Evolutionary conservation across 1,140 invertebrate genomes (phyloP), one percentile per base, ranked within the genome.

Genomic region (Caenorhabditis inopinata): DNA sequence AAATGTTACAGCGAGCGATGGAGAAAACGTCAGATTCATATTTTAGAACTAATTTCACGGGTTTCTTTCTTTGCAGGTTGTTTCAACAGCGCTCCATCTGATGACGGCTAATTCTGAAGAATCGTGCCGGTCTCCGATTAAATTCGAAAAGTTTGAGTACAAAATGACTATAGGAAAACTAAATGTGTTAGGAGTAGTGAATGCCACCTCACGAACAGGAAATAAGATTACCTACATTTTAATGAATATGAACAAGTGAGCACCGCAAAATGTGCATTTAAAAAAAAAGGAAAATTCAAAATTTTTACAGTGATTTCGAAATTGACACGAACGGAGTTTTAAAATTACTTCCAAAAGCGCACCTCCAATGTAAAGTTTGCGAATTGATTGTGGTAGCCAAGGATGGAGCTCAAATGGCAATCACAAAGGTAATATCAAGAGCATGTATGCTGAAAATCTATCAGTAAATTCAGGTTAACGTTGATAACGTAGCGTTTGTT

Each of bases 221-320:
- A 48, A 27, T 0, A 79, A 75, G 35, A 29, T 35, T 1, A 42
- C 29, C 16, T 79, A 68, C 35, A 79, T 68, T 23, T 27, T 79
- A 14, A 74, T 79, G 62, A 79, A 79, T 38, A 79, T 79, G 78
- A 79, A 79, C 27, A 79, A 29, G 78, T 79, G 49, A 23, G 46
- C n/a, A 46, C 18, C 14, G 7, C n/a, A n/a, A n/a, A n/a, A n/a
- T n/a, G n/a, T n/a, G n/a, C n/a, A n/a, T n/a, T n/a, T n/a, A n/a
- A n/a, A n/a, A n/a, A n/a, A n/a, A n/a, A n/a, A n/a, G n/a, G n/a
- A n/a, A n/a, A n/a, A n/a, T n/a, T n/a, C n/a, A n/a, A n/a, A n/a
- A n/a, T n/a, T n/a, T n/a, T 49, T 79, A 51, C 45, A 79, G 78
- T 58, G 78, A 79, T n/a, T 79, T 79, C 14, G 35, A 42, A 38